phyloP scores from a whole-genome alignment of 2,113 vertebrate species.

The Pholis gunnellus region DNA sequence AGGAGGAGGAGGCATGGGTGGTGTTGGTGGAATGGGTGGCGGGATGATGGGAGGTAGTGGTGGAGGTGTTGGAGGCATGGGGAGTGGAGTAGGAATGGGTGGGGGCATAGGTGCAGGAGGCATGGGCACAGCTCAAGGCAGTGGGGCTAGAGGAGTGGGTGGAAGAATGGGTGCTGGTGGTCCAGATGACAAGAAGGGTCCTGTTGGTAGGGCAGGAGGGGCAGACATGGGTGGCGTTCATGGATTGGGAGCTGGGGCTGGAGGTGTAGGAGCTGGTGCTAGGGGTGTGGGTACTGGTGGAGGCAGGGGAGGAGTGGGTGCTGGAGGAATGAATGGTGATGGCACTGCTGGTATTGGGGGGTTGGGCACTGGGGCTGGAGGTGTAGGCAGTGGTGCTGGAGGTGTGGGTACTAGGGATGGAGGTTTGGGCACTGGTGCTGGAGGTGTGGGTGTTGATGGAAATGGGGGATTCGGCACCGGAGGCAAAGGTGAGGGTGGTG shows the following conservation, averaged over 20 bases:
- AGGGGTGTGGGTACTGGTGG: background rate
- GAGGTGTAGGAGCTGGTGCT: background rate
- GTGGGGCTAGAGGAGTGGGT: constrained; percentile 19
- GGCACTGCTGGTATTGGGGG: constrained; percentile 2
- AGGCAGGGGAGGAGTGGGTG: constrained; percentile 15
- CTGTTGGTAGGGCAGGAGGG: constrained; percentile 25
- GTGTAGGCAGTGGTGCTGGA: background rate
- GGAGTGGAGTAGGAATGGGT: constrained; percentile 32
- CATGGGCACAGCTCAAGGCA: constrained; percentile 22
- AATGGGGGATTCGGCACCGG: background rate
- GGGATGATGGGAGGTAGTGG: constrained; percentile 41
- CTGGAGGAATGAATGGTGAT: background rate
- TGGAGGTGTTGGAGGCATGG: constrained; percentile 30
- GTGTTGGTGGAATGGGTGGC: constrained; percentile 56
- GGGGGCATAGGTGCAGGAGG: constrained; percentile 22
- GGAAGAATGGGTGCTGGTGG: constrained; percentile 44
- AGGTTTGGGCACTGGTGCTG: background rate
- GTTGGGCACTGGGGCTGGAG: background rate
- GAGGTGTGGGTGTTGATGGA: background rate
- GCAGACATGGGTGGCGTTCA: constrained; percentile 10
- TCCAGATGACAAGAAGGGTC: constrained; percentile 10
- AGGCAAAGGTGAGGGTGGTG: constrained; percentile 1
- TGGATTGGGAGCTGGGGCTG: constrained; percentile 23
- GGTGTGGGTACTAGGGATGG: background rate
- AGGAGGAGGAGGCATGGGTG: constrained; percentile 56